A percentile compares a stretch with the other conserved stretches of the same genome.
Conservation (phyloP, 2,797 vertebrate species). For the Octomys mimax region DNA sequence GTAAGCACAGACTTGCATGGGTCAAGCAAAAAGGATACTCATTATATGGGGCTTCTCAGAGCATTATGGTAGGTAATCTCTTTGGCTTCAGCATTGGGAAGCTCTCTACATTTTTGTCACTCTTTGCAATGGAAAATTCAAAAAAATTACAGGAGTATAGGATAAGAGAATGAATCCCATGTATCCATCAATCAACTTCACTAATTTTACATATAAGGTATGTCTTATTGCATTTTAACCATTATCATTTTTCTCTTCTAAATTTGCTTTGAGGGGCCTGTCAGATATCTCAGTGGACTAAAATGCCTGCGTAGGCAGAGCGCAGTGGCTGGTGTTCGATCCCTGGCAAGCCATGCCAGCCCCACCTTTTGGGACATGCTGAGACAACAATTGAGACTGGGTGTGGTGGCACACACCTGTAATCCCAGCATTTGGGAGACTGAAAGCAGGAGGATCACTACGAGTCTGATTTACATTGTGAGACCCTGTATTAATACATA, state of each 20-base stretch:
- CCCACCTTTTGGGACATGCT: too few species aligned
- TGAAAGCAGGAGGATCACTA: too few species aligned
- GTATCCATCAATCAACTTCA: not conserved
- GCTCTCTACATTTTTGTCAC: not conserved
- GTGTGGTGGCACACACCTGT: too few species aligned
- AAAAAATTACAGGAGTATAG: not conserved
- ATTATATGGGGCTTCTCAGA: not conserved
- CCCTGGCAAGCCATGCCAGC: too few species aligned
- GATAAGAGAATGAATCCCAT: not conserved
- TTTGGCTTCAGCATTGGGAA: not conserved
- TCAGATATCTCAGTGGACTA: too few species aligned
- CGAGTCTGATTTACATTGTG: too few species aligned
- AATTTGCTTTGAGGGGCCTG: not conserved
- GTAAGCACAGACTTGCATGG: not conserved
- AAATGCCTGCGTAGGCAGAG: too few species aligned
- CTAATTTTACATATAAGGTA: conserved; percentile 20
- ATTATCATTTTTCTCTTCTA: not conserved
- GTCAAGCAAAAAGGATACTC: not conserved
- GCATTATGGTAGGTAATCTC: not conserved
- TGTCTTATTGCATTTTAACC: not conserved
- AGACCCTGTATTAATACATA: too few species aligned
- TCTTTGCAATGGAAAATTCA: conserved; percentile 2
- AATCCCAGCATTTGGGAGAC: too few species aligned
- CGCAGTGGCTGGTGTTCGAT: too few species aligned
- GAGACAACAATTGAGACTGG: too few species aligned